Conservation (phyloP, 2,888 invertebrate species). For the Spisula subtruncata region DNA sequence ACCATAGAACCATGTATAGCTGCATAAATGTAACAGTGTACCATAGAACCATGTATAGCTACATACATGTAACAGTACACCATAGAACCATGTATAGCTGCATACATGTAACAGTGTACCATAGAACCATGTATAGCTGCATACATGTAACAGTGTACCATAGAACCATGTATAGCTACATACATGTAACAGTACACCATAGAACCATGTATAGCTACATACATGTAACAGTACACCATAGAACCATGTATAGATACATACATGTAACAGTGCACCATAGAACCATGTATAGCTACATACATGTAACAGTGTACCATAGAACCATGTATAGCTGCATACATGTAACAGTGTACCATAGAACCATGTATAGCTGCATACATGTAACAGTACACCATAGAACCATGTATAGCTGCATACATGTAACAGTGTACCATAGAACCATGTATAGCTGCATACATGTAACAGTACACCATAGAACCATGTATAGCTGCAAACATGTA, state of each 20-base stretch:
- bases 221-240: too few species aligned
- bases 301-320: conserved; percentile 98
- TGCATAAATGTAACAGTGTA: conserved; percentile 98
- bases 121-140: conserved; percentile 98
- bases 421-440: conserved; percentile 98
- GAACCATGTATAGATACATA: too few species aligned
- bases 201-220: conserved; percentile 98
- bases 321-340: conserved; percentile 98
- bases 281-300: conserved; percentile 99
- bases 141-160: conserved; percentile 98
- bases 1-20: conserved; percentile 98
- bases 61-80: conserved; percentile 99
- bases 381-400: too few species aligned
- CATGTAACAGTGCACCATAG: conserved; percentile 95
- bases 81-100: conserved; percentile 97
- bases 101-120: conserved; percentile 99
- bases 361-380: conserved; percentile 99
- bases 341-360: conserved; percentile 98
- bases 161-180: conserved; percentile 98
- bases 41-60: conserved; percentile 97
- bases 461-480: too few species aligned
- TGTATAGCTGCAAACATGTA: conserved; percentile 98
- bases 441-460: conserved; percentile 98
- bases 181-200: conserved; percentile 99
- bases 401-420: too few species aligned